Base-by-base conservation (phyloP, 2,888 invertebrate species). In the Epistrophe eligans region DNA sequence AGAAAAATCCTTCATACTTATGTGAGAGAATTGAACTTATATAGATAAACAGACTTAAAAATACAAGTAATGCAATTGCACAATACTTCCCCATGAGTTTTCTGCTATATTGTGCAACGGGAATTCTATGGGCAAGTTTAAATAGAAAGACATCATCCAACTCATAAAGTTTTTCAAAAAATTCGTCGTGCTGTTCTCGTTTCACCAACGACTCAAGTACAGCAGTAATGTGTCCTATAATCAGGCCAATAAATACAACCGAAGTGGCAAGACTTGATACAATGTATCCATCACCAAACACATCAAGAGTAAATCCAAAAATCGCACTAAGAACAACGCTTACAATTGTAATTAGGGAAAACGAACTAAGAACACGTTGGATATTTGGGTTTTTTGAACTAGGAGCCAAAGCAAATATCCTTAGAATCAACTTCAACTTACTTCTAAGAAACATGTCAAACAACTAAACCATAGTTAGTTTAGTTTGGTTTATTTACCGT, bases 61-160 rank as follows among this genome's bases (percentile, higher is more conserved):
- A 58, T 4, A 58, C 58, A 11, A 38, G 5, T 5, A 58, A 38
- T 38, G 38, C 10, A 38, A 58, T 17, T 19, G 17, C 35, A 38
- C 17, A 35, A 58, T 58, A 58, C 17, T 58, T 58, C 17, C 17
- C 4, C 6, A 7, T 38, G 7, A 58, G 10, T 4, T 58, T 19
- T 1, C 17, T 35, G 17, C 17, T 15, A 11, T 58, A 38, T 6
- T 7, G 10, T 58, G 17, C 11, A 19, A 13, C 19, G 4, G 35
- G 38, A 58, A 58, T 58, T 0, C 2, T 58, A 11, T 58, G 19
- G 2, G 17, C 11, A 19, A 58, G 35, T 38, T 58, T 58, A 13
- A 58, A 19, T 38, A 17, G 58, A 35, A 58, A 58, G n/a, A 58
- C 11, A 58, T 58, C 58, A 58, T 58, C 58, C 13, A 58, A 38